Percentiles rank a stretch among this genome's conserved stretches.
Evolutionary conservation across 2,113 vertebrate species (phyloP).

Genomic region (Ahaetulla prasina): DNA sequence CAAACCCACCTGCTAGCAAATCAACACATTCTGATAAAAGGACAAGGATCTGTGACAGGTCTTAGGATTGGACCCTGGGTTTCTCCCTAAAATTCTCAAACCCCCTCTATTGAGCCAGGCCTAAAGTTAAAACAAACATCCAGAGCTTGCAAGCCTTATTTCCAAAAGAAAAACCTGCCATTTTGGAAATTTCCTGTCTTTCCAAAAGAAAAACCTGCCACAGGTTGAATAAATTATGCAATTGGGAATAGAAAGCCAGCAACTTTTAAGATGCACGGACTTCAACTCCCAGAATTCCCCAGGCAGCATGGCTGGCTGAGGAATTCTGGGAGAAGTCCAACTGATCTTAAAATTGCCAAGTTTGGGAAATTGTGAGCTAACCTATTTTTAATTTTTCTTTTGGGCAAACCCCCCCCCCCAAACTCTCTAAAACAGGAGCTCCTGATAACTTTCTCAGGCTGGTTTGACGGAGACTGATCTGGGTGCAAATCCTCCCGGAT

Average conservation of each 20-base stretch:
- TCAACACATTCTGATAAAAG: neutral
- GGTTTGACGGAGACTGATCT: neutral
- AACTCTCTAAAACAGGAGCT: neutral
- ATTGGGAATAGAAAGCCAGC: neutral
- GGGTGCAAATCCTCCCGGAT: neutral
- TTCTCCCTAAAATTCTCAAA: neutral
- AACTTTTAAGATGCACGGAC: neutral
- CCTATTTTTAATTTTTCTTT: neutral
- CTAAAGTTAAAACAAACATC: neutral
- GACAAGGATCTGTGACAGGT: too few species aligned
- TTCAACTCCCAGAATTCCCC: neutral
- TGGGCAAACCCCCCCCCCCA: too few species aligned
- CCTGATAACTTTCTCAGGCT: neutral
- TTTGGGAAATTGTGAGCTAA: neutral
- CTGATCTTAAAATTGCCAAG: too few species aligned
- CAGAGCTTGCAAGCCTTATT: neutral
- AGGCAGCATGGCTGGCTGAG: neutral
- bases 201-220: too few species aligned
- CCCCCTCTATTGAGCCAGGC: neutral
- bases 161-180: neutral
- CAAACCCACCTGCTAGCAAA: too few species aligned
- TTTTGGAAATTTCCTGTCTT: too few species aligned
- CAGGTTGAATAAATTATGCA: neutral
- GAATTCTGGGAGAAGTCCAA: neutral
- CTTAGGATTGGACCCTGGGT: too few species aligned